These are phyloP conservation scores for Mallotus villosus DNA, from an alignment of 2,797 vertebrate genomes.

Conservation along the genomic window DNA sequence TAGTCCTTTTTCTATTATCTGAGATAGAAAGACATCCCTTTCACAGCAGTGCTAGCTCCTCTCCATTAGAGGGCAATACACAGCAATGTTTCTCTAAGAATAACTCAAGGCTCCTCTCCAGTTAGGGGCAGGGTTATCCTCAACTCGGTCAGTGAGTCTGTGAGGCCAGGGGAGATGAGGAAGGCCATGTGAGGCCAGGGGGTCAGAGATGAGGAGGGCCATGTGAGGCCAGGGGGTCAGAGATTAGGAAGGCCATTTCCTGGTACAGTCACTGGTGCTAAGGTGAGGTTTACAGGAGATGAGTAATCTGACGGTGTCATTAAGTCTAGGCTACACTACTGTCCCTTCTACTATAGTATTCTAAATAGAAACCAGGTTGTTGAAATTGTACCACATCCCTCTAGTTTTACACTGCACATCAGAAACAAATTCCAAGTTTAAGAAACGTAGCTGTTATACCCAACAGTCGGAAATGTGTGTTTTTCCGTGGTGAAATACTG, in stretches of 20 bases:
- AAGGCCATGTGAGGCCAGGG: constrained; percentile 9
- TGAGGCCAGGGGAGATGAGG: background rate
- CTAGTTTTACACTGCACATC: background rate
- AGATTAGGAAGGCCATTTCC: constrained; percentile 42
- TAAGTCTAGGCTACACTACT: constrained; percentile 28
- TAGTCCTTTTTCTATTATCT: too few relatives aligned
- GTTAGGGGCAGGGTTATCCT: constrained; percentile 5
- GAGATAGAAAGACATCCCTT: too few relatives aligned
- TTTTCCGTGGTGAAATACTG: background rate
- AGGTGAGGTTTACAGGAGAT: constrained; percentile 26
- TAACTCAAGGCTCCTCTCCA: background rate
- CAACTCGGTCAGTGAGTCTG: constrained; percentile 3
- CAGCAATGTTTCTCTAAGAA: constrained; percentile 43
- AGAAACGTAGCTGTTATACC: background rate
- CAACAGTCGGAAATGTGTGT: background rate
- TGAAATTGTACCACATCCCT: too few relatives aligned
- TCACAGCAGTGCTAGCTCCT: constrained; percentile 29
- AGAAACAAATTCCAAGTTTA: background rate
- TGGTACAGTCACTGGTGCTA: constrained; percentile 52
- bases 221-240: constrained; percentile 23
- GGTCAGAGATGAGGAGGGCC: constrained; percentile 44
- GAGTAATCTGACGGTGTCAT: constrained; percentile 7
- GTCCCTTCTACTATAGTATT: constrained; percentile 9
- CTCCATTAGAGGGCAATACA: constrained; percentile 75
- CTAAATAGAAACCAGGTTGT: too few relatives aligned